Base-by-base conservation (phyloP, 2,888 invertebrate genomes). In the Steromphala cineraria region DNA sequence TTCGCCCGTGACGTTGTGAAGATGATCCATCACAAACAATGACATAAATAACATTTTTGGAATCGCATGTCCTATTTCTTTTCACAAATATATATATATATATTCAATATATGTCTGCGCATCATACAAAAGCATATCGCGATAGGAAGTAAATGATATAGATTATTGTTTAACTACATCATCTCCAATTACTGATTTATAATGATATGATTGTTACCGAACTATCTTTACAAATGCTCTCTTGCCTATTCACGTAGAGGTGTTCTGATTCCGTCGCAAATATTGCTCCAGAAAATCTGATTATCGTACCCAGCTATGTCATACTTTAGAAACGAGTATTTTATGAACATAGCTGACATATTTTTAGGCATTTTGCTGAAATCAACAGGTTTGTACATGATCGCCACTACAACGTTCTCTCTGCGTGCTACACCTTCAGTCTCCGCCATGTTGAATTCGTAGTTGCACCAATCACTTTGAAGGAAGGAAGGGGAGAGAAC, bases 401-500 rank as follows among this genome's bases (percentile, higher is more conserved):
- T 21, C 13, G 19, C 8, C 7, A 74, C 21, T 13, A 74, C 17
- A 40, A 21, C 21, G 74, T 52, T 21, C n/a, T 74, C 21, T 52
- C 74, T 53, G 17, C 55, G 21, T 17, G 7, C 17, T 19, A 53
- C 62, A 24, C 31, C 19, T 31, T 53, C 19, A 10, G 17, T 17
- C 7, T 17, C 15, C n/a, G 62, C 77, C 28, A 36, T 31, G 5
- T 77, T 28, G n/a, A 55, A 55, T 55, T 77, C 77, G 21, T 19
- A 55, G 10, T 36, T 31, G 19, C 77, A 55, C 77, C 53, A 55
- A 40, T 53, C 40, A 55, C 55, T 55, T 31, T 4, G 3, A 7
- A 77, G 77, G 21, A 77, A 77, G 36, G 40, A 15, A 13, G 52
- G 28, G n/a, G 56, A 56, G 21, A 77, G 36, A 55, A 77, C 28